Evolutionary conservation across 2,113 vertebrate genomes (phyloP).

Genomic region (Chiloscyllium plagiosum): DNA sequence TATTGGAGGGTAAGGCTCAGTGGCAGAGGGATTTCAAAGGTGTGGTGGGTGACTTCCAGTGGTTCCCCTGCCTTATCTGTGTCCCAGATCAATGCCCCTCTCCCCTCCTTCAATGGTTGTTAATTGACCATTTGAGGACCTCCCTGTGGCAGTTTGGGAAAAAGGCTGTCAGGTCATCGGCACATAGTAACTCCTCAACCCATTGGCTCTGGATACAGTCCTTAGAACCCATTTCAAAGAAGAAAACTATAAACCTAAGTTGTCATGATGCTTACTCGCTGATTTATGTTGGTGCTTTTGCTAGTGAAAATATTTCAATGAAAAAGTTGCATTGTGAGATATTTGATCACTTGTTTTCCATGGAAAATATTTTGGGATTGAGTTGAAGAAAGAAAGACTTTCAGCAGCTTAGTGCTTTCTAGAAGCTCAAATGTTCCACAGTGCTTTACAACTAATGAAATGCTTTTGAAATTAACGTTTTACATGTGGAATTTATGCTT

Average conservation of each 20-base stretch:
- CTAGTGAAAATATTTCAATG: not conserved
- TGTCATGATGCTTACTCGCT: not conserved
- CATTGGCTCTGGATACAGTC: too few species aligned
- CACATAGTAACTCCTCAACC: too few species aligned
- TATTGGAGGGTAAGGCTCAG: too few species aligned
- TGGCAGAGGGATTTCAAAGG: too few species aligned
- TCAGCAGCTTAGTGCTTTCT: not conserved
- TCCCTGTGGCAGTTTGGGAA: too few species aligned
- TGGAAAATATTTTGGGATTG: not conserved
- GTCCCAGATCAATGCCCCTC: too few species aligned
- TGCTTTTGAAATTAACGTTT: not conserved
- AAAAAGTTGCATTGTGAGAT: not conserved
- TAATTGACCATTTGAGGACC: too few species aligned
- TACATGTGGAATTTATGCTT: not conserved
- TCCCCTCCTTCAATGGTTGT: too few species aligned
- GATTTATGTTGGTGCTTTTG: not conserved
- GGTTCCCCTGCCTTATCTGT: too few species aligned
- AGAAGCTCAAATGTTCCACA: not conserved
- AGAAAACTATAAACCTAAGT: not conserved
- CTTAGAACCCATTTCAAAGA: too few species aligned
- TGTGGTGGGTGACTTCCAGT: too few species aligned
- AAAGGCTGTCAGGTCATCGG: too few species aligned
- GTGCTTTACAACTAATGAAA: not conserved
- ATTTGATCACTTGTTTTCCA: not conserved
- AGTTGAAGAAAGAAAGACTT: not conserved